Percentiles rank a stretch among this genome's conserved stretches.
Conservation (phyloP, 92 coral and sea anemone species). For the Blastomussa wellsi region DNA sequence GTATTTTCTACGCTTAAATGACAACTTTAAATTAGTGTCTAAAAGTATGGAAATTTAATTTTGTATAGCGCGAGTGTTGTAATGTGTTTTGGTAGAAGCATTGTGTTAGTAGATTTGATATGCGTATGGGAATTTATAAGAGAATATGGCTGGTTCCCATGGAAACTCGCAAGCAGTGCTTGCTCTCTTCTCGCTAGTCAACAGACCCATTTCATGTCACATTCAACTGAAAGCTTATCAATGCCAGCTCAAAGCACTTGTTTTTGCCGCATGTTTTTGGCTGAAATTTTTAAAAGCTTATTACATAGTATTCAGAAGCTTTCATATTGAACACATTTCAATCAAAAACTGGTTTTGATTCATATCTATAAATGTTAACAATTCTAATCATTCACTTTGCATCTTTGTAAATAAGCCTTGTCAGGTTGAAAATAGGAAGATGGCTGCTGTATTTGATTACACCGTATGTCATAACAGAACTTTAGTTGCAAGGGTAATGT, state of each 20-base stretch:
- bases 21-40: not conserved
- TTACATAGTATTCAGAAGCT: not conserved
- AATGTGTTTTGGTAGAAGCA: not conserved
- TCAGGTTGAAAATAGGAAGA: not conserved
- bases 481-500: not conserved
- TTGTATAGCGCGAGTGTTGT: not conserved
- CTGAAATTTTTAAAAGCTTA: constrained; percentile 13
- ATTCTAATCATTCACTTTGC: constrained; percentile 4
- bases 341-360: constrained; percentile 7
- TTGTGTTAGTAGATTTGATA: not conserved
- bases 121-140: constrained; percentile 23
- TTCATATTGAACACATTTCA: constrained; percentile 9
- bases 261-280: not conserved
- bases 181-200: constrained; percentile 12
- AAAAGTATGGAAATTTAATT: not conserved
- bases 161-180: constrained; percentile 42
- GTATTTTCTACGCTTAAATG: constrained; percentile 22
- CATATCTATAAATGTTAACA: constrained; percentile 1
- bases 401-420: constrained; percentile 23
- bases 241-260: constrained; percentile 1
- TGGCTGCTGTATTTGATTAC: not conserved
- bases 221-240: not conserved
- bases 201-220: constrained; percentile 16
- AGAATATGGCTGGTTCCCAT: constrained; percentile 42
- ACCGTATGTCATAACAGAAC: not conserved